These are phyloP conservation scores for Chamaea fasciata DNA, from an alignment of 2,113 vertebrate genomes.

Conservation along the genomic window DNA sequence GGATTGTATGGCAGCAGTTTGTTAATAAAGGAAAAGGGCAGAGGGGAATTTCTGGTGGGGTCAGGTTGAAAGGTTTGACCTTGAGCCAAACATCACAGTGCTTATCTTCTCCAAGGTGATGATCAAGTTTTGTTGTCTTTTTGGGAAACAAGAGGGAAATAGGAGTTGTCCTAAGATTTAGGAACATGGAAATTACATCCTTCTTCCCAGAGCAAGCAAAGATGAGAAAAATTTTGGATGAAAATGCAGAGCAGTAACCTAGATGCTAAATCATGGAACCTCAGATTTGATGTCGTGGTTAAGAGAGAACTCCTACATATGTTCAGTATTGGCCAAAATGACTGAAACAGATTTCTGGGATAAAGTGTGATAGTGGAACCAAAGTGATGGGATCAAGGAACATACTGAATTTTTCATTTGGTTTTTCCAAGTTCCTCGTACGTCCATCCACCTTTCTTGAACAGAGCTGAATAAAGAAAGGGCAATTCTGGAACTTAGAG, in stretches of 20 bases:
- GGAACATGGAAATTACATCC: not conserved
- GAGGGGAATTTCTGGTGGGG: not conserved
- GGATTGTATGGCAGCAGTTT: not conserved
- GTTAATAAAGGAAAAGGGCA: not conserved
- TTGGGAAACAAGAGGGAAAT: not conserved
- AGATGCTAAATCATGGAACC: not conserved
- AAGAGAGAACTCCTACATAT: not conserved
- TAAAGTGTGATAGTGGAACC: rapidly evolving
- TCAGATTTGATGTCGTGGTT: not conserved
- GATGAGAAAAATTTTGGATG: not conserved
- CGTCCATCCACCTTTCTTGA: not conserved
- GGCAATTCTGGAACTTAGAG: not conserved
- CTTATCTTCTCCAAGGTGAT: not conserved
- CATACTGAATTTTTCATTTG: not conserved
- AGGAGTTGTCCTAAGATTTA: not conserved
- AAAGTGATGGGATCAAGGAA: not conserved
- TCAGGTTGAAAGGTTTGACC: not conserved
- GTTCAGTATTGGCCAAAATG: not conserved
- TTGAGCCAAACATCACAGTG: not conserved
- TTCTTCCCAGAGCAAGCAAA: not conserved
- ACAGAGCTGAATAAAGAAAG: not conserved
- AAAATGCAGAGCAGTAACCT: not conserved
- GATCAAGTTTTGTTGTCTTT: not conserved
- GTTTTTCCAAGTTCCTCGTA: not conserved
- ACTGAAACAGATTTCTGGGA: not conserved